Base-by-base conservation (phyloP, 2,113 vertebrate genomes). In the Nettapus auritus region DNA sequence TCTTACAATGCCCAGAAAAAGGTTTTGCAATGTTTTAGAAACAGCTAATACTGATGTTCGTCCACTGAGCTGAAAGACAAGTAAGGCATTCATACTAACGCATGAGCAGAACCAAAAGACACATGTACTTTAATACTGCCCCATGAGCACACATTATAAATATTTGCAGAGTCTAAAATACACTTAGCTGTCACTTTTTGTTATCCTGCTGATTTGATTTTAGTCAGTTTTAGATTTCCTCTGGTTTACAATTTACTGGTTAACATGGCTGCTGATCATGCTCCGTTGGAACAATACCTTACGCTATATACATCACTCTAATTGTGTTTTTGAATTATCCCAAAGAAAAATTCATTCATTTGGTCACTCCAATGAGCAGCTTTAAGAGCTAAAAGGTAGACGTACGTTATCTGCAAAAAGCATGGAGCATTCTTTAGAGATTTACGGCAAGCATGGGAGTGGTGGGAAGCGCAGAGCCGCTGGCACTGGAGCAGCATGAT, bases 161-260 rank as follows among this genome's bases (percentile, higher is more conserved):
- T 95, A 96, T 94, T 74, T 94, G 82, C 89, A 85, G 81, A 80
- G 80, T 93, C 83, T 86, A 91, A 84, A 96, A 96, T 90, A 93
- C 22, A 88, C 74, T 40, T 36, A 56, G 90, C 89, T 94, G 96
- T 89, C 44, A 0, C 67, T 85, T 96, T 95, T 84, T 95, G 85
- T 81, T 90, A 69, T 26, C 14, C 21, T 79, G 90, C 63, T 94
- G 92, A 79, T 96, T 78, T 90, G 90, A 93, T 81, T 96, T 82
- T 46, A 90, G 82, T 60, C 95, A 88, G 48, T 95, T 95, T 89
- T 60, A 88, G 89, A 70, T 88, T 74, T 95, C 70, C 88, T 94
- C 48, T 74, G 78, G 48, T 66, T 79, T 52, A 40, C 21, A 66
- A 95, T 84, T 81, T 86, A 73, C 40, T 85, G 77, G 59, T 64